phyloP scores from a whole-genome alignment of 2,797 vertebrate species.

The Eulemur rubriventer region DNA sequence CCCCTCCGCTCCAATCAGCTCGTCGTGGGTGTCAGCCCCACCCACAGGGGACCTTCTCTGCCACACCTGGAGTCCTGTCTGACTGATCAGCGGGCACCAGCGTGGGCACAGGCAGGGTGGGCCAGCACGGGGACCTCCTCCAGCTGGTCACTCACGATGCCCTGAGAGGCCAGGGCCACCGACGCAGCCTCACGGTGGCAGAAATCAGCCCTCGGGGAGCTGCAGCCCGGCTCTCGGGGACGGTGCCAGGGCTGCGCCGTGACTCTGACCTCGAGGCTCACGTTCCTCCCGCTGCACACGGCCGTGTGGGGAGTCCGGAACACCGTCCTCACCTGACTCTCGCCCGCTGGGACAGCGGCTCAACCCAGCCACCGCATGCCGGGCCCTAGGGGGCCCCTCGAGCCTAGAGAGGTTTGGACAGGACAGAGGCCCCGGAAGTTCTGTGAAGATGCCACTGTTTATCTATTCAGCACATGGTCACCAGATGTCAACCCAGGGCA shows the following conservation, averaged over 20 bases:
- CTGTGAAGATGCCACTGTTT: background rate
- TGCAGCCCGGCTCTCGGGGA: too few species aligned
- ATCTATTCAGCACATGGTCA: accelerated
- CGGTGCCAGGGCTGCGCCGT: accelerated
- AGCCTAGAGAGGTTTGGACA: background rate
- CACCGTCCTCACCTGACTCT: background rate
- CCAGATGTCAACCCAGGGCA: background rate
- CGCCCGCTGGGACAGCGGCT: background rate
- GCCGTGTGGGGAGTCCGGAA: accelerated
- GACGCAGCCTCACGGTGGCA: background rate
- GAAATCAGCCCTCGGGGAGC: background rate
- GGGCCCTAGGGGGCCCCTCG: background rate
- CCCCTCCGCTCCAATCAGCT: too few species aligned
- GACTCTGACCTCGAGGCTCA: background rate
- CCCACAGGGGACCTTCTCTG: too few species aligned
- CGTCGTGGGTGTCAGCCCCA: too few species aligned
- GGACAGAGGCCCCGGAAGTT: background rate
- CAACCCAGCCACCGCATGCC: background rate
- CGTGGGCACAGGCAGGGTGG: too few species aligned
- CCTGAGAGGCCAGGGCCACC: too few species aligned
- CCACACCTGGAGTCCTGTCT: too few species aligned
- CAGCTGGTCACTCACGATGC: background rate
- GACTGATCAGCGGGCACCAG: too few species aligned
- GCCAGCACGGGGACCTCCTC: too few species aligned
- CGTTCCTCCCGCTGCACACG: too few species aligned